Base-by-base conservation (phyloP, 2,888 invertebrate genomes). In the Nomada hirtipes region DNA sequence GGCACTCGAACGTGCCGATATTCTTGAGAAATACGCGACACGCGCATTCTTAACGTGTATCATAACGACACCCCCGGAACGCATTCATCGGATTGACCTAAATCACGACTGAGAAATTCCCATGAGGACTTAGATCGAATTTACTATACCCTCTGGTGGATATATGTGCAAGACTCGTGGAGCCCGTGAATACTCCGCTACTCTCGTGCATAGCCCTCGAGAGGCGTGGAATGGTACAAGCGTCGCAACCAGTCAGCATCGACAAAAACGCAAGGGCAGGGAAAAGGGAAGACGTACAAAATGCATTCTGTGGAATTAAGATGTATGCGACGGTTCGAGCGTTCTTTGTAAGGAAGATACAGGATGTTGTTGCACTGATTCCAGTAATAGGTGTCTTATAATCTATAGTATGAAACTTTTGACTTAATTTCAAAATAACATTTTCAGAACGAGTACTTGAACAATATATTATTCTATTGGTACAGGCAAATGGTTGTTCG, bases 281-380 rank as follows among this genome's bases (percentile, higher is more conserved):
- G 15, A 9, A 57, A 60, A 52, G 63, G 29, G 52, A 23, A 23
- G 67, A 59, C 29, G 44, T 13, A 52, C 70, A 60, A 68, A 60
- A 64, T 80, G 69, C 75, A 86, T 87, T 88, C 71, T 77, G 23
- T 26, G 84, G 70, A 90, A 90, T 89, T 86, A 91, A 91, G 89
- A 91, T 88, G 84, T 88, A 90, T 90, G 86, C 87, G 83, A 80
- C 80, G 83, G 86, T 88, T 89, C 75, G 75, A 82, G 74, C 73
- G 65, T 70, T 73, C 63, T 72, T 64, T 50, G 59, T n/a, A 13
- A 70, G 20, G 67, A 57, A 82, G 75, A 83, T 69, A 75, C 69
- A 84, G 80, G 80, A 78, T 83, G 84, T 75, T 84, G 65, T 88
- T 80, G 72, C 77, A 50, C 70, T 71, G 68, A 75, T 79, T 84